Evolutionary conservation across 2,888 invertebrate species (phyloP).

Genomic region (Chelonus formosanus): DNA sequence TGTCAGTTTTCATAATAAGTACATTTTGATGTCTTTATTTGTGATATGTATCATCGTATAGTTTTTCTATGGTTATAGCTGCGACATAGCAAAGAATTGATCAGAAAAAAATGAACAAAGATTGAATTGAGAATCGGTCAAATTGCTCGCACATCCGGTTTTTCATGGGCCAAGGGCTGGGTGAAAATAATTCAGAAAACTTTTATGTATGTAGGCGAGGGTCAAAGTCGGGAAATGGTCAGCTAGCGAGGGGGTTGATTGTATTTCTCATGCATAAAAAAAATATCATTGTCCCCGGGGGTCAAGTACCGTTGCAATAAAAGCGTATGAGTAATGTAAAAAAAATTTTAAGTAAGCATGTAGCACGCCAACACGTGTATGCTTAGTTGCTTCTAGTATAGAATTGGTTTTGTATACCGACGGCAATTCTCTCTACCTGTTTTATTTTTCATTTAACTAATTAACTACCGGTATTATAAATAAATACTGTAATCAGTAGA

Average conservation of each 20-base stretch:
- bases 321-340: neutral
- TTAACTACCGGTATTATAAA: too few species aligned
- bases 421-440: neutral
- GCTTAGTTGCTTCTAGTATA: neutral
- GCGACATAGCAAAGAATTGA: neutral
- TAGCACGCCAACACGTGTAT: slow-evolving; percentile 6
- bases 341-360: neutral
- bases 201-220: slow-evolving; percentile 30
- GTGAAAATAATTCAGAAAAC: slow-evolving; percentile 17
- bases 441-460: neutral
- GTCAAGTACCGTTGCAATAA: slow-evolving; percentile 17
- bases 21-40: too few species aligned
- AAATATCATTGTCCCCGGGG: slow-evolving; percentile 12
- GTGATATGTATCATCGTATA: too few species aligned
- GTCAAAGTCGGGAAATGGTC: slow-evolving; percentile 40
- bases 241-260: slow-evolving; percentile 39
- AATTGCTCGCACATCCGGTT: slow-evolving; percentile 31
- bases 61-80: neutral
- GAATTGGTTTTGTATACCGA: neutral
- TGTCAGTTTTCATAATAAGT: too few species aligned
- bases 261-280: slow-evolving; percentile 49
- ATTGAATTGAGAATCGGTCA: slow-evolving; percentile 21
- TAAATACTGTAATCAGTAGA: too few species aligned
- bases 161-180: slow-evolving; percentile 28
- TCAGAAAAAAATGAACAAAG: slow-evolving; percentile 2